A percentile compares a stretch with the other conserved stretches of the same genome.
Conservation (phyloP, 2,888 invertebrate genomes). For the Villa cingulata region DNA sequence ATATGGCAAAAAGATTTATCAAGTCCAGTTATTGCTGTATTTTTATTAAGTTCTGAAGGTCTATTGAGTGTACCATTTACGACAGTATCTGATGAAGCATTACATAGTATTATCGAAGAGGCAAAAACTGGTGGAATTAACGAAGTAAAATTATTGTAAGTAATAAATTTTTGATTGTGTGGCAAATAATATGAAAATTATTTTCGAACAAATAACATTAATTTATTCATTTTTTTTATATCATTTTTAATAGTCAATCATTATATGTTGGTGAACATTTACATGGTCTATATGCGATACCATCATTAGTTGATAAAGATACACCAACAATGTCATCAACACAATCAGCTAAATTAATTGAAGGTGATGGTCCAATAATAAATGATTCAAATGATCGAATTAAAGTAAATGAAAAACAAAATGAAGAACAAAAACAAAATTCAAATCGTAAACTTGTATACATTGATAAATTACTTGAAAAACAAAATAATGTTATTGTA, state of each 20-base stretch:
- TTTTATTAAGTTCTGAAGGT: slow-evolving; percentile 60
- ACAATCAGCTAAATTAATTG: slow-evolving; percentile 56
- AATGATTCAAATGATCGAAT: no score
- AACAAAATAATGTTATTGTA: slow-evolving; percentile 28
- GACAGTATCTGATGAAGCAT: slow-evolving; percentile 74
- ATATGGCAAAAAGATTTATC: slow-evolving; percentile 79
- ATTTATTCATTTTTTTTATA: background rate
- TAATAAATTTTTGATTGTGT: background rate
- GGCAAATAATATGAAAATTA: no score
- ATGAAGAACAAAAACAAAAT: slow-evolving; percentile 21
- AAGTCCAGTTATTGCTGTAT: slow-evolving; percentile 84
- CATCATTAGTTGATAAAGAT: slow-evolving; percentile 82
- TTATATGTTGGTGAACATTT: slow-evolving; percentile 82
- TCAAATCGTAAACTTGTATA: slow-evolving; percentile 36
- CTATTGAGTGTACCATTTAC: slow-evolving; percentile 77
- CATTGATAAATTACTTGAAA: slow-evolving; percentile 35
- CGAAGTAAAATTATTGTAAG: slow-evolving; percentile 49
- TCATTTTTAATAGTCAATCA: slow-evolving; percentile 52
- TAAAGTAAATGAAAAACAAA: background rate
- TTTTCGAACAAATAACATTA: no score
- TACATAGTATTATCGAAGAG: slow-evolving; percentile 53
- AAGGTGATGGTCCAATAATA: slow-evolving; percentile 54
- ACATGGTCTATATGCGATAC: slow-evolving; percentile 78
- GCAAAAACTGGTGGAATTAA: slow-evolving; percentile 46
- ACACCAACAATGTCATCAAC: slow-evolving; percentile 68